A percentile compares a stretch with the other conserved stretches of the same genome.
These are phyloP conservation scores for Zapus hudsonius DNA, from an alignment of 2,113 vertebrate species.

Conservation along the genomic window DNA sequence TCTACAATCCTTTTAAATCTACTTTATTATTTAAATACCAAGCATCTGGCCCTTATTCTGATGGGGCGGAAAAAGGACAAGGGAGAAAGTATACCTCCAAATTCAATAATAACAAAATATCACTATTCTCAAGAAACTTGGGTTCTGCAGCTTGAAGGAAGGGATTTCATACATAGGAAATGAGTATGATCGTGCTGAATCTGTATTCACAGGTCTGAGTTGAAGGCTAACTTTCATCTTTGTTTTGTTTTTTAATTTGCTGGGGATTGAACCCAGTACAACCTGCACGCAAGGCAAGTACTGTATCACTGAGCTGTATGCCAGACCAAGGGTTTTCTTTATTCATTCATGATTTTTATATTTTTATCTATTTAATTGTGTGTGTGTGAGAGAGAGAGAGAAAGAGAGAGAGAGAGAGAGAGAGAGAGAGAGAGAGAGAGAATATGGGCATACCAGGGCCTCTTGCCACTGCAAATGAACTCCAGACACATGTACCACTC, in stretches of 20 bases:
- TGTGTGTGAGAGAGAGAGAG: too few relatives aligned
- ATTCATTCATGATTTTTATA: too few relatives aligned
- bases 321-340: too few relatives aligned
- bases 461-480: too few relatives aligned
- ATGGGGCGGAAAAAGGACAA: not conserved
- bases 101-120: slow-evolving; percentile 2
- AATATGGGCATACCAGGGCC: too few relatives aligned
- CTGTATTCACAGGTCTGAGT: not conserved
- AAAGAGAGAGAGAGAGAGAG: too few relatives aligned
- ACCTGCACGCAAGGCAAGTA: too few relatives aligned
- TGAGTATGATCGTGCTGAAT: not conserved
- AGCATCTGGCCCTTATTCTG: not conserved
- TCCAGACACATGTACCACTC: too few relatives aligned
- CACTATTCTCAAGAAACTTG: not conserved
- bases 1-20: slow-evolving; percentile 42
- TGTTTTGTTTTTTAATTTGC: not conserved
- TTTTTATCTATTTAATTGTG: too few relatives aligned
- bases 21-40: not conserved
- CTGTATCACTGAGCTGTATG: too few relatives aligned
- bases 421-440: too few relatives aligned
- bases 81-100: not conserved
- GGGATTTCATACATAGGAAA: not conserved
- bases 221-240: not conserved
- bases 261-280: too few relatives aligned
- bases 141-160: not conserved